Percentiles rank a stretch among this genome's conserved stretches.
phyloP scores from a whole-genome alignment of 2,113 vertebrate genomes.

The Pontoporia blainvillei region DNA sequence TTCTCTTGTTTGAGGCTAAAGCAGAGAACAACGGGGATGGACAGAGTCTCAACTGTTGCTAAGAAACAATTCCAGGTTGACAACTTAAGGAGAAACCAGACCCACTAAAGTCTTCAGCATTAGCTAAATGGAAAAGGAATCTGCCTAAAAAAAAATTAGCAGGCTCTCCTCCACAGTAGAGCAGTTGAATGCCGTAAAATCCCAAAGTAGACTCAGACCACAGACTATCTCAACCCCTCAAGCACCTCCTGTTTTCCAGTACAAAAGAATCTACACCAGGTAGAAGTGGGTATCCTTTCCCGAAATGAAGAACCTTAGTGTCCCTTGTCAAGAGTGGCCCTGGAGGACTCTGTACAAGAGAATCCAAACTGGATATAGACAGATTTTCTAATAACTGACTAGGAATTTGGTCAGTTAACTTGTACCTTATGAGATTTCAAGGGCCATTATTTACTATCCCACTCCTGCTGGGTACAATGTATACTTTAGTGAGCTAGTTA shows the following conservation, averaged over 20 bases:
- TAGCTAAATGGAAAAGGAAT: conserved; percentile 36
- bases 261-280: neutral
- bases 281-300: neutral
- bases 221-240: neutral
- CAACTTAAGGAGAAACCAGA: conserved; percentile 38
- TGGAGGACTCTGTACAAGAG: neutral
- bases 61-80: conserved; percentile 57
- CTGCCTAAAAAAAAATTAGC: conserved; percentile 16
- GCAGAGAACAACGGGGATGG: conserved; percentile 28
- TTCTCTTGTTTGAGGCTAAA: conserved; percentile 40
- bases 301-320: neutral
- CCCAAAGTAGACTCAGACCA: neutral
- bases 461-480: neutral
- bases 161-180: neutral
- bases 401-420: neutral
- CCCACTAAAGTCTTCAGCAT: neutral
- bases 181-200: neutral
- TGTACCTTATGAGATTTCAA: neutral
- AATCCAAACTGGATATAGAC: neutral
- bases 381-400: neutral
- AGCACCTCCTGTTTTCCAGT: neutral
- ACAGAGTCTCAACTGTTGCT: conserved; percentile 45
- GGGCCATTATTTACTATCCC: neutral
- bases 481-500: neutral
- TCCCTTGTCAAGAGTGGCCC: neutral